Evolutionary conservation across 2,888 invertebrate genomes (phyloP).

Genomic region (Phyllotreta cruciferae): DNA sequence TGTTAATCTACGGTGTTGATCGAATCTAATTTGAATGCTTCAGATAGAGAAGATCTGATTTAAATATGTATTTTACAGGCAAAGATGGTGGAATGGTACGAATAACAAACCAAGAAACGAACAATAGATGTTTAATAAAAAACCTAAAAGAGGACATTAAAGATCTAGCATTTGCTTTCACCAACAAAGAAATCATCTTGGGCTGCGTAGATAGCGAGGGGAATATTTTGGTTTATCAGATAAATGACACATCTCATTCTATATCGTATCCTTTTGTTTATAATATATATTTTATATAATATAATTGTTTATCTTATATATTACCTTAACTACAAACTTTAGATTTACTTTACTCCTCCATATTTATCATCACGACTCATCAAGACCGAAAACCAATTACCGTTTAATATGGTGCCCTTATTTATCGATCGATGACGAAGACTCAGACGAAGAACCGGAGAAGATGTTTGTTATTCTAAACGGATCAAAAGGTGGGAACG

Average conservation of each 20-base stretch:
- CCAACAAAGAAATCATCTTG: slow-evolving; percentile 76
- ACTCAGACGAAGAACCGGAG: slow-evolving; percentile 73
- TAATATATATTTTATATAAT: neutral
- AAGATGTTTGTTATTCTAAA: slow-evolving; percentile 83
- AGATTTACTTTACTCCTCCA: slow-evolving; percentile 69
- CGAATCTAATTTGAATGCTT: neutral
- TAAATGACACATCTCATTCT: slow-evolving; percentile 68
- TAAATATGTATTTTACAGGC: slow-evolving; percentile 41
- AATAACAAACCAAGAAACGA: slow-evolving; percentile 79
- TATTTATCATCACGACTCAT: slow-evolving; percentile 62
- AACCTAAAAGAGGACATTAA: slow-evolving; percentile 88
- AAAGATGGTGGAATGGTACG: slow-evolving; percentile 77
- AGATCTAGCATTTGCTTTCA: slow-evolving; percentile 90
- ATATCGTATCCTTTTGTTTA: slow-evolving; percentile 63
- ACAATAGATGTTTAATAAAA: slow-evolving; percentile 81
- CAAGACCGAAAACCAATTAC: slow-evolving; percentile 50
- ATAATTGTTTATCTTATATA: slow-evolving; percentile 34
- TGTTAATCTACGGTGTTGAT: neutral
- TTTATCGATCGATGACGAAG: slow-evolving; percentile 73
- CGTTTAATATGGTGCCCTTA: slow-evolving; percentile 92
- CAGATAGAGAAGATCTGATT: neutral
- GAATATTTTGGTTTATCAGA: slow-evolving; percentile 81
- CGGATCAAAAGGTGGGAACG: slow-evolving; percentile 67
- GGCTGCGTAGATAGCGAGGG: slow-evolving; percentile 90
- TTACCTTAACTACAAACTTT: slow-evolving; percentile 40